Percentiles rank a stretch among this genome's conserved stretches.
phyloP scores from a whole-genome alignment of 2,113 vertebrate genomes.

The Pseudolaguvia tuberculata region DNA sequence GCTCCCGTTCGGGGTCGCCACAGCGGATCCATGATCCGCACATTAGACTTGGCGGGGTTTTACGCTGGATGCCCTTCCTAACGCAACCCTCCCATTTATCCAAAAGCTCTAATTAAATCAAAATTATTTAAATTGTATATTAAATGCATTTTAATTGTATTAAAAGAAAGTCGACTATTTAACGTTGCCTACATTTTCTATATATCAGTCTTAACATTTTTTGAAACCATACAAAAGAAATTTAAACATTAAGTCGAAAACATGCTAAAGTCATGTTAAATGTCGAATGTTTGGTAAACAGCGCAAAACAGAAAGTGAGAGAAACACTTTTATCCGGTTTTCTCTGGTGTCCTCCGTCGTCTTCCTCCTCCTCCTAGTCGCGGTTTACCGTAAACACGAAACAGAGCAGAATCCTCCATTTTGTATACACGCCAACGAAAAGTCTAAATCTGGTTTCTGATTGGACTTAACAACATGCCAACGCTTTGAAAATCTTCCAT shows the following conservation, averaged over 20 bases:
- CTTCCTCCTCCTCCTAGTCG: not conserved
- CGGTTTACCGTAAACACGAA: no score
- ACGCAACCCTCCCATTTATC: no score
- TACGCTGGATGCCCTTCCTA: no score
- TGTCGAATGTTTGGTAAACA: not conserved
- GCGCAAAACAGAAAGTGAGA: not conserved
- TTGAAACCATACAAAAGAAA: not conserved
- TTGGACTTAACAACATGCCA: constrained; percentile 28
- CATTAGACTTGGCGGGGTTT: no score
- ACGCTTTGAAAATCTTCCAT: constrained; percentile 27
- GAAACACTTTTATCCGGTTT: not conserved
- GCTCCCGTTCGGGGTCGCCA: no score
- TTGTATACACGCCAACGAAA: constrained; percentile 47
- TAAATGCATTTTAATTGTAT: no score
- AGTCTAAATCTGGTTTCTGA: not conserved
- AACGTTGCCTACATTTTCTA: not conserved
- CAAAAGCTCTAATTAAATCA: no score
- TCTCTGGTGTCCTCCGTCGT: no score
- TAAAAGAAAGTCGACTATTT: no score
- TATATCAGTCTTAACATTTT: not conserved
- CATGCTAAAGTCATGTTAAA: not conserved
- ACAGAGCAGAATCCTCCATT: constrained; percentile 36
- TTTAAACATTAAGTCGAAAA: not conserved
- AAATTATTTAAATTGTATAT: no score
- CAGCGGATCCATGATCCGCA: no score